Base-by-base conservation (phyloP, 2,113 vertebrate species). In the Sclerurus mexicanus region DNA sequence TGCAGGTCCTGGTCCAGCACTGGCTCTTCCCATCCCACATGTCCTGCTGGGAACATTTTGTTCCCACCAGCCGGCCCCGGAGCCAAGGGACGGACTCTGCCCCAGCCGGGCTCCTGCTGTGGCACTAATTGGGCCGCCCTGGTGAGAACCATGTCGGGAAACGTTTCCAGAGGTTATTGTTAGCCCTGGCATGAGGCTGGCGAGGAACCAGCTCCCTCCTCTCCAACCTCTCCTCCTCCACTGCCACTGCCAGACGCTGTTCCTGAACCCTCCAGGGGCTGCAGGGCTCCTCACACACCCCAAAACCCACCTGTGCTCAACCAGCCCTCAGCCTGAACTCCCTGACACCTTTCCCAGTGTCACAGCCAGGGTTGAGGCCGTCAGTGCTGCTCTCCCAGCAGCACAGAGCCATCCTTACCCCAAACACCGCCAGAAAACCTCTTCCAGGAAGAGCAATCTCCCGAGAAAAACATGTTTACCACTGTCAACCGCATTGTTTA, bases 171-270 rank as follows among this genome's bases (percentile, higher is more conserved):
- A 62, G 84, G 87, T 87, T 87, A 95, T 89, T 95, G 95, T 91
- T 76, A 87, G 96, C 87, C 95, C 81, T 95, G 96, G 93, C 96
- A 94, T 87, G 96, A 87, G 91, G 91, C n/a, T 96, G 96, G 96
- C 78, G 4, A 79, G 85, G 85, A 79, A 93, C 95, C 96, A 96
- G 96, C 85, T 95, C 87, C 87, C 84, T 89, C 89, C 91, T 94
- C 89, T 83, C 84, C 84, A 66, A 7, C 37, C 47, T 90, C 94
- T 88, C 76, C 76, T 92, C 87, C 80, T 77, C 87, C 77, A 5
- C 55, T 9, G 7, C 68, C 7, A 1, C 52, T 0, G 50, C 71
- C 39, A 30, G 67, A 47, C 0, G 1, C 37, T 10, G 79, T 72
- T 66, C 47, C 37, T 50, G 33, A 58, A 63, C 37, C 40, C 35